Conservation (phyloP, 1,140 invertebrate species). For the Micrasema longulum region DNA sequence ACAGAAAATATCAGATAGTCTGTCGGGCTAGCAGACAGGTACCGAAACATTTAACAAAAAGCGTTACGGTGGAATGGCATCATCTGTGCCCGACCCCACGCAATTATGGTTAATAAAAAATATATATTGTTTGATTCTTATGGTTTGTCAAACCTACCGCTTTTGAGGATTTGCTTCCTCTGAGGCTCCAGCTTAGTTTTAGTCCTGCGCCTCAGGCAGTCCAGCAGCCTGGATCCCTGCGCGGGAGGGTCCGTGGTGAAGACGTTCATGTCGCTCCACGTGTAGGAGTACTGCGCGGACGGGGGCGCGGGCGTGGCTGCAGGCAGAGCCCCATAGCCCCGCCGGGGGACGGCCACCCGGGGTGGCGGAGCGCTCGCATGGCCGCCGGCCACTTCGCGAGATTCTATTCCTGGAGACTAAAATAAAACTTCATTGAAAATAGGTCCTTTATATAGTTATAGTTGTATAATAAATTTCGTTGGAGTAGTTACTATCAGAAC, state of each 20-base stretch:
- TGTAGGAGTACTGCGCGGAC: slow-evolving; percentile 61
- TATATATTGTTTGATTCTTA: neutral
- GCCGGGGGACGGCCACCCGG: slow-evolving; percentile 13
- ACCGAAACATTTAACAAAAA: neutral
- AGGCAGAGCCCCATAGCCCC: slow-evolving; percentile 43
- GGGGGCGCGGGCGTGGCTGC: neutral
- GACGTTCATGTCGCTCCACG: slow-evolving; percentile 78
- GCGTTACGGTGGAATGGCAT: too few species aligned
- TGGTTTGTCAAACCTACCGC: slow-evolving; percentile 73
- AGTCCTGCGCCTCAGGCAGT: slow-evolving; percentile 61
- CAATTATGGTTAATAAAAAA: neutral
- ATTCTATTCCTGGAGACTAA: slow-evolving; percentile 37
- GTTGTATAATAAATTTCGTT: too few species aligned
- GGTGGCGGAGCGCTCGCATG: neutral
- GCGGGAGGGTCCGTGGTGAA: slow-evolving; percentile 66
- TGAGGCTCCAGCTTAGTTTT: slow-evolving; percentile 64
- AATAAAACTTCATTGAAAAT: slow-evolving; percentile 2
- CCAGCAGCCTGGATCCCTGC: slow-evolving; percentile 59
- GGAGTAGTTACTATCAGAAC: too few species aligned
- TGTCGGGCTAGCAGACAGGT: neutral
- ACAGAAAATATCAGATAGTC: too few species aligned
- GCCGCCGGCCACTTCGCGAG: neutral
- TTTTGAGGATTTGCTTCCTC: slow-evolving; percentile 76
- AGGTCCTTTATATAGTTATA: too few species aligned
- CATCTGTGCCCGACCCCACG: neutral